Conservation (phyloP, 2,888 invertebrate species). For the Temnothorax ravouxi region DNA sequence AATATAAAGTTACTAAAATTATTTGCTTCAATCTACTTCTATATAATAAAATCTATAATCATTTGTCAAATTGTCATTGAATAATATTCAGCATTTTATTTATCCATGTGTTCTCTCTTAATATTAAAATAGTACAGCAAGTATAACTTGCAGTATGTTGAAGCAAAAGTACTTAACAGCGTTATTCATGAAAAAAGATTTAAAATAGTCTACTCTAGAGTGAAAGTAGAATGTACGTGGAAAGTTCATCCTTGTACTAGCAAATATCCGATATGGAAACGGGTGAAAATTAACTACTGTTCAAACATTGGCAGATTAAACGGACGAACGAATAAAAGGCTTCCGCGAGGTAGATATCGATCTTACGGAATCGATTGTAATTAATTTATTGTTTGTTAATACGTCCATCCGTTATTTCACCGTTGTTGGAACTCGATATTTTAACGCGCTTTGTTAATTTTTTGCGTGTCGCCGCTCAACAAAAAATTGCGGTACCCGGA, state of each 20-base stretch:
- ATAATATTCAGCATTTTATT: neutral
- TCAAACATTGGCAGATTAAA: slow-evolving; percentile 58
- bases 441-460: slow-evolving; percentile 68
- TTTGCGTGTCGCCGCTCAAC: slow-evolving; percentile 35
- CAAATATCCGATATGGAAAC: slow-evolving; percentile 51
- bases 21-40: neutral
- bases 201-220: slow-evolving; percentile 31
- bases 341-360: slow-evolving; percentile 41
- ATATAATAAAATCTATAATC: neutral
- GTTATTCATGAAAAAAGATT: slow-evolving; percentile 23
- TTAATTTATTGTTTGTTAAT: slow-evolving; percentile 60
- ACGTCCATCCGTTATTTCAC: slow-evolving; percentile 55
- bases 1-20: slow-evolving; percentile 12
- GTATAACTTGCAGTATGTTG: slow-evolving; percentile 13
- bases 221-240: slow-evolving; percentile 29
- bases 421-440: slow-evolving; percentile 56
- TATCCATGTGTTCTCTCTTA: neutral
- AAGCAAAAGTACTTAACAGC: slow-evolving; percentile 28
- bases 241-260: slow-evolving; percentile 44
- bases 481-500: neutral
- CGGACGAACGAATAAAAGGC: slow-evolving; percentile 32
- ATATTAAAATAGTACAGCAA: slow-evolving; percentile 5
- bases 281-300: slow-evolving; percentile 57
- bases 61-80: neutral
- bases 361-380: slow-evolving; percentile 50